A percentile compares a stretch with the other conserved stretches of the same genome.
Conservation (phyloP, 1,140 invertebrate species). For the Nixonia krombeini region DNA sequence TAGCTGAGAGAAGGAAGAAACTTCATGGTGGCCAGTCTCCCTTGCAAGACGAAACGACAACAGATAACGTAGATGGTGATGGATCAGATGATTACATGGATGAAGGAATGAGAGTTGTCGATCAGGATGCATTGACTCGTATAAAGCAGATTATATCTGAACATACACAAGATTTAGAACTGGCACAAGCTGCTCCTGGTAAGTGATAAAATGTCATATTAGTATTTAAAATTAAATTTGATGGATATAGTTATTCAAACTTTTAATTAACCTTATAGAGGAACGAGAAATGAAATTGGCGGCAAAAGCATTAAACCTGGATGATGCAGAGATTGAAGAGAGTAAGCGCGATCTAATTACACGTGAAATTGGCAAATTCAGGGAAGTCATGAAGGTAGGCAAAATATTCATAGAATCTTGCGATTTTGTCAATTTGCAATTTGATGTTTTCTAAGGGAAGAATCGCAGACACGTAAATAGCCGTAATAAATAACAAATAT, state of each 20-base stretch:
- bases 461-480: too few species aligned
- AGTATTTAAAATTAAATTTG: constrained; percentile 1
- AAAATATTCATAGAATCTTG: neutral
- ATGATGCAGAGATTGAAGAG: constrained; percentile 93
- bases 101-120: constrained; percentile 81
- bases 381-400: constrained; percentile 96
- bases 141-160: constrained; percentile 86
- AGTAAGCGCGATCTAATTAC: constrained; percentile 97
- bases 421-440: too few species aligned
- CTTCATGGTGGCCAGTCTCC: constrained; percentile 74
- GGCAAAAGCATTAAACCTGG: constrained; percentile 76
- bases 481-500: too few species aligned
- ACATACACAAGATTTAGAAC: constrained; percentile 85
- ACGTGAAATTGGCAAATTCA: constrained; percentile 96
- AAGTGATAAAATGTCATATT: constrained; percentile 17
- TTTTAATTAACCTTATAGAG: constrained; percentile 62
- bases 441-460: too few species aligned
- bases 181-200: constrained; percentile 68
- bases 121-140: constrained; percentile 80
- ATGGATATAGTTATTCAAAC: constrained; percentile 2
- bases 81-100: constrained; percentile 84
- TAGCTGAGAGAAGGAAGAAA: constrained; percentile 75
- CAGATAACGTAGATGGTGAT: constrained; percentile 70
- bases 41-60: constrained; percentile 73
- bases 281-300: constrained; percentile 75